phyloP scores from a whole-genome alignment of 2,888 invertebrate species.

The Pandemis heparana region DNA sequence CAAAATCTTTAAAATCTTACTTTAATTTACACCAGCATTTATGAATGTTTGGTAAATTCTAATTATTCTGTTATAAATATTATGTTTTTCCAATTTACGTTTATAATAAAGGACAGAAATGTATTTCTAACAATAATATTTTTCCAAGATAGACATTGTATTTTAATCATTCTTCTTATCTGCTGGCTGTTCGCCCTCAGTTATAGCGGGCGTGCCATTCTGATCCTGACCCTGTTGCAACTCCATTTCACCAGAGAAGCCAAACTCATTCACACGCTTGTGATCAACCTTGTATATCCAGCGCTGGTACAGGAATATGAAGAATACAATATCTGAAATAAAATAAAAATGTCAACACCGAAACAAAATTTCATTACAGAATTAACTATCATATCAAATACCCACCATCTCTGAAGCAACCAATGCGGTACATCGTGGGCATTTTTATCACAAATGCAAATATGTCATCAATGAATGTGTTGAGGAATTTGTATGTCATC shows the following conservation, averaged over 20 bases:
- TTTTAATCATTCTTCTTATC: slow-evolving; percentile 81
- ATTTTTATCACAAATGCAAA: slow-evolving; percentile 99
- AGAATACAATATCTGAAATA: slow-evolving; percentile 96
- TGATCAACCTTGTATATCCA: slow-evolving; percentile 99
- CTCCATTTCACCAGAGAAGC: slow-evolving; percentile 97
- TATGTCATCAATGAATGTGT: slow-evolving; percentile 99
- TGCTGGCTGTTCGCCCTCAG: slow-evolving; percentile 60
- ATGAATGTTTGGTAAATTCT: slow-evolving; percentile 18
- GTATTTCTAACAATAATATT: slow-evolving; percentile 35
- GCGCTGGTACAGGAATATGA: slow-evolving; percentile 99
- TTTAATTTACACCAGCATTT: slow-evolving; percentile 20
- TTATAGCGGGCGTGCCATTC: slow-evolving; percentile 69
- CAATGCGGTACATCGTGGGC: slow-evolving; percentile 99
- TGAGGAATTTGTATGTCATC: slow-evolving; percentile 99
- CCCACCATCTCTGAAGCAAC: slow-evolving; percentile 98
- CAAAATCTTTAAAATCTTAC: slow-evolving; percentile 3
- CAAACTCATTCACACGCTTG: slow-evolving; percentile 98
- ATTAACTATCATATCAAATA: slow-evolving; percentile 43
- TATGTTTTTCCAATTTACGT: slow-evolving; percentile 28
- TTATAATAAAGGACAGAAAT: slow-evolving; percentile 34
- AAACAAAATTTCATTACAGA: background rate
- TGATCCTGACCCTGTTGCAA: slow-evolving; percentile 78
- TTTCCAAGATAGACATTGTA: background rate
- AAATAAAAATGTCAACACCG: slow-evolving; percentile 45
- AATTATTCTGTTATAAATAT: slow-evolving; percentile 35